phyloP scores from a whole-genome alignment of 2,888 invertebrate species.

The Hirtodrosophila cameraria region DNA sequence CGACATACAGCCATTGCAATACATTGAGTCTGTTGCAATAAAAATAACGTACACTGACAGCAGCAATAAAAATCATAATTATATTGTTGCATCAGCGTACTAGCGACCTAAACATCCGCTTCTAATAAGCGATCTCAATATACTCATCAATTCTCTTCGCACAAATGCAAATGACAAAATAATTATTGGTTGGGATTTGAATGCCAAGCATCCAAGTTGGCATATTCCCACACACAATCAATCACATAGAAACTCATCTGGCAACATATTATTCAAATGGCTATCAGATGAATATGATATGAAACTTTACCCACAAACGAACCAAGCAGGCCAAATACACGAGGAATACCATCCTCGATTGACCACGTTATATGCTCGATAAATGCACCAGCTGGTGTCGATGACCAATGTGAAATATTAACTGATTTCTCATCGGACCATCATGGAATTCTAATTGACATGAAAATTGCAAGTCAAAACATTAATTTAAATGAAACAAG shows the following conservation, averaged over 20 bases:
- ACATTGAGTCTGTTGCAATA: no score
- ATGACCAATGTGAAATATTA: not conserved
- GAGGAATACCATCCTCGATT: slow-evolving; percentile 2
- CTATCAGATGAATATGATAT: not conserved
- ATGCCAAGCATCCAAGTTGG: slow-evolving; percentile 22
- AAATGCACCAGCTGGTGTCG: no score
- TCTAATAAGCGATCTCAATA: no score
- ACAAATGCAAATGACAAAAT: no score
- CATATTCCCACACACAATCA: not conserved
- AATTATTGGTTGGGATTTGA: not conserved
- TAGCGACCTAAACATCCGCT: no score
- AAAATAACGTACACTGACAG: no score
- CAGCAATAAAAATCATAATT: no score
- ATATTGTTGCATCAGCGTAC: no score
- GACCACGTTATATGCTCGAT: slow-evolving; percentile 7
- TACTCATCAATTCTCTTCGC: no score
- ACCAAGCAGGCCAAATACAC: slow-evolving; percentile 2
- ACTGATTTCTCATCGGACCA: slow-evolving; percentile 9
- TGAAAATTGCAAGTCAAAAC: not conserved
- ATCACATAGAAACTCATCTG: not conserved
- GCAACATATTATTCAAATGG: not conserved
- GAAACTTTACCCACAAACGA: not conserved
- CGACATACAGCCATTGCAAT: no score
- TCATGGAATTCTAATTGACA: no score
- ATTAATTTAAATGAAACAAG: slow-evolving; percentile 2